A percentile compares a stretch with the other conserved stretches of the same genome.
These are phyloP conservation scores for Meloidogyne floridensis DNA, from an alignment of 1,140 invertebrate genomes.

Conservation along the genomic window DNA sequence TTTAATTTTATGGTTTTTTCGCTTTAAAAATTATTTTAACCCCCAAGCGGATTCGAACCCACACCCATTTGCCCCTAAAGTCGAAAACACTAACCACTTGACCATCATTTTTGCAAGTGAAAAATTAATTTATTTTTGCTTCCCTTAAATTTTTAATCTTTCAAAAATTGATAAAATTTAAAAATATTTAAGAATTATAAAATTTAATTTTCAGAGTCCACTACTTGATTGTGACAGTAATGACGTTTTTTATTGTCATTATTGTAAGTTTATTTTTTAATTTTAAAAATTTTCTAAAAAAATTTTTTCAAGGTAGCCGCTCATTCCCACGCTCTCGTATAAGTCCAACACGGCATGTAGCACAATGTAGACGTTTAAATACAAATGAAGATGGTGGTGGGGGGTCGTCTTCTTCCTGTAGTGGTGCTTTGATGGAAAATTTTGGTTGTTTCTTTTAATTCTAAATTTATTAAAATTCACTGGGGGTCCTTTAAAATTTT, in stretches of 20 bases:
- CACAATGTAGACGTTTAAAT: slow-evolving; percentile 19
- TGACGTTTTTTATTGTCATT: neutral
- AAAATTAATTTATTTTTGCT: too few species aligned
- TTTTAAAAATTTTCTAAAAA: neutral
- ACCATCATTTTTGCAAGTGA: too few species aligned
- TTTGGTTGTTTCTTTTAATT: neutral
- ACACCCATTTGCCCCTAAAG: neutral
- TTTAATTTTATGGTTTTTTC: neutral
- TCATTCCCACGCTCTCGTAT: neutral
- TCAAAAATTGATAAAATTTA: too few species aligned
- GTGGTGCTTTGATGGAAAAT: neutral
- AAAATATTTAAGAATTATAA: too few species aligned
- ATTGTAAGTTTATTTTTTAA: neutral
- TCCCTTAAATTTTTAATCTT: too few species aligned
- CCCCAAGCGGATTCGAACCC: neutral
- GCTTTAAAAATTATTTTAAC: neutral
- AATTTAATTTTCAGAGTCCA: neutral
- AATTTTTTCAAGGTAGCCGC: neutral
- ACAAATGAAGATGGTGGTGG: neutral
- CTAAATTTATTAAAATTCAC: too few species aligned
- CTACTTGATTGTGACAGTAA: neutral
- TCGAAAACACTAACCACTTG: too few species aligned
- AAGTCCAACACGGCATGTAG: slow-evolving; percentile 14
- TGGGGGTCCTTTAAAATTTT: too few species aligned
- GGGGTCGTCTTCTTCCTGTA: neutral